These are phyloP conservation scores for Bufo bufo DNA, from an alignment of 2,113 vertebrate genomes.

Conservation along the genomic window DNA sequence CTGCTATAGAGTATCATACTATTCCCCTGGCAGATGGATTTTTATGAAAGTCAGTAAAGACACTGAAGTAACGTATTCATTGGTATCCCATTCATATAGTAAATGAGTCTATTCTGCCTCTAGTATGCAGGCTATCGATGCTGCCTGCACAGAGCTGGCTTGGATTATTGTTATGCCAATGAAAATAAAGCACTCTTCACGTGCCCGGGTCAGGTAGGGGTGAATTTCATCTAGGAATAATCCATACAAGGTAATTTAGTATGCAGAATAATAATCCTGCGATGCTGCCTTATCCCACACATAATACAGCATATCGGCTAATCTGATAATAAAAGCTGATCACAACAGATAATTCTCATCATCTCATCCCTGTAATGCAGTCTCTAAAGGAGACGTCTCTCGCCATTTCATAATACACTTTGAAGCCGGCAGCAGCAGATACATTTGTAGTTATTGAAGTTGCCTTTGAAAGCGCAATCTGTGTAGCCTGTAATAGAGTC, in stretches of 20 bases:
- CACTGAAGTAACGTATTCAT: not conserved
- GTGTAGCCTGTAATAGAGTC: not conserved
- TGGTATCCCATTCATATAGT: not conserved
- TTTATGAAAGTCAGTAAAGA: too few relatives aligned
- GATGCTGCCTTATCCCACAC: not conserved
- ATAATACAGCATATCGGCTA: not conserved
- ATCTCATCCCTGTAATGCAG: conserved; percentile 15
- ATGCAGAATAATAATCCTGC: not conserved
- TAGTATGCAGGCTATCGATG: not conserved
- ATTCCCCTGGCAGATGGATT: too few relatives aligned
- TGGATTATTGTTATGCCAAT: not conserved
- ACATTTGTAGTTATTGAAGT: not conserved
- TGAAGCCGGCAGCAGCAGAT: not conserved
- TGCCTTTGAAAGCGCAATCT: conserved; percentile 1
- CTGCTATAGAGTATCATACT: too few relatives aligned
- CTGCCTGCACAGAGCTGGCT: not conserved
- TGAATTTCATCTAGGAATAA: not conserved
- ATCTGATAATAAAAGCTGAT: conserved; percentile 30
- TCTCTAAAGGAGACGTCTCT: conserved; percentile 29
- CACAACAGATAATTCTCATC: not conserved
- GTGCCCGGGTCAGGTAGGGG: not conserved
- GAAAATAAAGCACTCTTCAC: not conserved
- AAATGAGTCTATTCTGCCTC: not conserved
- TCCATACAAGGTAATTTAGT: not conserved
- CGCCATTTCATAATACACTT: conserved; percentile 4